Percentiles rank a stretch among this genome's conserved stretches.
Conservation (phyloP, 2,113 vertebrate species). For the Chascanopsetta lugubris region DNA sequence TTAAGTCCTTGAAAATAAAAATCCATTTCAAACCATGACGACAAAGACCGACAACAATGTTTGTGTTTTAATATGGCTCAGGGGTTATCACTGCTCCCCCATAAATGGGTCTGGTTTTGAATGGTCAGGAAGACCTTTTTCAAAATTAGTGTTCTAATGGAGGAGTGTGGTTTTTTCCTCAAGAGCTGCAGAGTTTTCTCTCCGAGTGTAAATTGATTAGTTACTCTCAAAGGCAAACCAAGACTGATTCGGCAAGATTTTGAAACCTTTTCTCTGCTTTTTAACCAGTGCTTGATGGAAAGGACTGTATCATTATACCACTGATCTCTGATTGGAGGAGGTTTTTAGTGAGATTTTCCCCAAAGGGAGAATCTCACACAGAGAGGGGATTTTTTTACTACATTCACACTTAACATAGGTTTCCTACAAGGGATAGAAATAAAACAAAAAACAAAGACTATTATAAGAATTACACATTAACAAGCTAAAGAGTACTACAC, state of each 20-base stretch:
- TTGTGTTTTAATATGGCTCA: neutral
- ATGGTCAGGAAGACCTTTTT: conserved; percentile 24
- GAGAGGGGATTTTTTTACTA: too few relatives aligned
- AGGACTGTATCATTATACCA: neutral
- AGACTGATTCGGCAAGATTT: conserved; percentile 32
- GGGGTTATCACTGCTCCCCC: neutral
- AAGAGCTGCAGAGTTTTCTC: conserved; percentile 14
- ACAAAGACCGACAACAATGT: conserved; percentile 1
- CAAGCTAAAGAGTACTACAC: too few relatives aligned
- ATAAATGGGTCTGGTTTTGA: conserved; percentile 29
- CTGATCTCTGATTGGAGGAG: too few relatives aligned
- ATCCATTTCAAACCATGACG: neutral
- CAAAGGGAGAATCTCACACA: too few relatives aligned
- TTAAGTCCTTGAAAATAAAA: conserved; percentile 6
- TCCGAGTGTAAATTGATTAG: conserved; percentile 42
- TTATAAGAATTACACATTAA: too few relatives aligned
- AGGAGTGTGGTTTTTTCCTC: conserved; percentile 23
- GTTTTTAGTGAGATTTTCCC: too few relatives aligned
- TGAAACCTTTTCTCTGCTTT: conserved; percentile 23
- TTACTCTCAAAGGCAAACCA: conserved; percentile 18
- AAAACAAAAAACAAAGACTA: too few relatives aligned
- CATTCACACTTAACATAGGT: too few relatives aligned
- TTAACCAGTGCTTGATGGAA: neutral
- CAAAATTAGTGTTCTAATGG: conserved; percentile 34
- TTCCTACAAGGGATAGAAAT: too few relatives aligned